Evolutionary conservation across 2,113 vertebrate species (phyloP), one percentile per base, ranked within the genome.

Genomic region (Eulacestoma nigropectus): DNA sequence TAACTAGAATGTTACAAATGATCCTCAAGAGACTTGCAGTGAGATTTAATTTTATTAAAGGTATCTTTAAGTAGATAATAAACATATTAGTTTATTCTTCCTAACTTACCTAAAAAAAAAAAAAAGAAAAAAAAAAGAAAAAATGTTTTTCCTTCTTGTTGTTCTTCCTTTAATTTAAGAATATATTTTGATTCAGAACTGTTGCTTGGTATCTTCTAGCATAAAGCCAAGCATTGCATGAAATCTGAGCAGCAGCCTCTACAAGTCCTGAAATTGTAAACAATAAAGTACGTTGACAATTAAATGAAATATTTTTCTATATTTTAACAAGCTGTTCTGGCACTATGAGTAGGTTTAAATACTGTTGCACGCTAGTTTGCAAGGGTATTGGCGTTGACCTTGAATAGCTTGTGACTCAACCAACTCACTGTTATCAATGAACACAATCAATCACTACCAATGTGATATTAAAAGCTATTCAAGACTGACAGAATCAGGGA

Each of bases 301-400:
- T 47, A 70, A 64, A 57, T 35, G 6, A 84, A 65, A 50, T 50
- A 50, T n/a, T 37, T 65, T 52, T 47, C 29, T 72, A 10, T 60
- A 69, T 69, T 70, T 42, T 16, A 49, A 65, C 20, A 27, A 39
- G 20, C 6, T 65, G 11, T 46, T 52, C 37, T 52, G 33, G 53
- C 14, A 19, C 16, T 21, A 33, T 37, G 22, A 30, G 4, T 46
- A 11, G 52, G 9, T 59, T n/a, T 41, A 52, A 79, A 53, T 41
- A 52, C 2, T 21, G 3, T n/a, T 33, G 1, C 16, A 7, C 0
- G 3, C 9, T 46, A 39, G 20, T 57, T 65, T 65, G 37, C 10
- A 27, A 46, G 46, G 25, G 13, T 35, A 65, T 42, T 50, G 47
- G 18, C 56, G 25, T 6, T 35, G 17, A 46, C 12, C 4, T 13